Percentiles rank a stretch among this genome's conserved stretches.
phyloP scores from a whole-genome alignment of 2,797 vertebrate species.

The Halcyon chelicuti region DNA sequence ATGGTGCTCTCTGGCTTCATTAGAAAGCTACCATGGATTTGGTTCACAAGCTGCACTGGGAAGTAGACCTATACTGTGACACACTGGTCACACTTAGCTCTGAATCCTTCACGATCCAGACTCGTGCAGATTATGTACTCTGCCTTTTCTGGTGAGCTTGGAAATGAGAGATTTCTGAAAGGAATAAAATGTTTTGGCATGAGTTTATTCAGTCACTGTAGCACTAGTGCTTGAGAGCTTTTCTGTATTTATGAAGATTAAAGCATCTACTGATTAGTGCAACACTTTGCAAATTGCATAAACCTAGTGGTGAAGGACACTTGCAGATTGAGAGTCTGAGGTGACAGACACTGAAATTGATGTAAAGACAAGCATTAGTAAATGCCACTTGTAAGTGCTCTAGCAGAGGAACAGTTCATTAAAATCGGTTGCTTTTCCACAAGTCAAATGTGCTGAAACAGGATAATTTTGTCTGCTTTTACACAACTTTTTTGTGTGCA shows the following conservation, averaged over 20 bases:
- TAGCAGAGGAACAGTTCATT: constrained; percentile 28
- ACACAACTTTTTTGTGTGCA: neutral
- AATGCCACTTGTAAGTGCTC: neutral
- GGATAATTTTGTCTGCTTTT: constrained; percentile 5
- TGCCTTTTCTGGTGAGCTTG: neutral
- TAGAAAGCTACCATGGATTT: neutral
- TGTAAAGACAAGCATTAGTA: neutral
- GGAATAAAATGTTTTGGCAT: neutral
- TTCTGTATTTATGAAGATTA: constrained; percentile 36
- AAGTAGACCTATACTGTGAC: neutral
- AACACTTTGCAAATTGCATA: neutral
- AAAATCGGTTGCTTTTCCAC: neutral
- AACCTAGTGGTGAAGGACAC: constrained; percentile 27
- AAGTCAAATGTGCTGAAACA: neutral
- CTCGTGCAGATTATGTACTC: neutral
- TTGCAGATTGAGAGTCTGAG: constrained; percentile 2
- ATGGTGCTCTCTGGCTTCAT: neutral
- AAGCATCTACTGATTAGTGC: constrained; percentile 39
- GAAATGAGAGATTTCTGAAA: neutral
- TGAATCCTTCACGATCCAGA: neutral
- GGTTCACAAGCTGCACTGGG: neutral
- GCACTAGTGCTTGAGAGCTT: neutral
- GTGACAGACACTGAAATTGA: neutral
- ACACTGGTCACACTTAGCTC: neutral
- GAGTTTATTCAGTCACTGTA: neutral